These are phyloP conservation scores for Microcebus ravelobensis DNA, from an alignment of 2,113 vertebrate species.

Conservation along the genomic window DNA sequence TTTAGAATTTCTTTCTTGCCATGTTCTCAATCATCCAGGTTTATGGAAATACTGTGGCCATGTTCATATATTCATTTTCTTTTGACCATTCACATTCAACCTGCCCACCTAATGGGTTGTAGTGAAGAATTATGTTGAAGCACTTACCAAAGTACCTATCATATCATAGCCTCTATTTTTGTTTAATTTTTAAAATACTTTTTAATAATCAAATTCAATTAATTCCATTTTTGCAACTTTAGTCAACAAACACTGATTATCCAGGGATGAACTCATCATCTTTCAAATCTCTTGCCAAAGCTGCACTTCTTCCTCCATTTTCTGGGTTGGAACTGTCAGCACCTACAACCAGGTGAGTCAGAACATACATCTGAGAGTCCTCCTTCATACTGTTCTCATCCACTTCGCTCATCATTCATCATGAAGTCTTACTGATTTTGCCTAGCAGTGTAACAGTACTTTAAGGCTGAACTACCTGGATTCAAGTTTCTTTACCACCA, in stretches of 20 bases:
- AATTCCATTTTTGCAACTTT: neutral
- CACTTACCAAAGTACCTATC: neutral
- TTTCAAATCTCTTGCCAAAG: neutral
- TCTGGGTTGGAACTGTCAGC: neutral
- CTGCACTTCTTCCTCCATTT: neutral
- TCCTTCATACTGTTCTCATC: rapidly evolving
- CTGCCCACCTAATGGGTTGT: neutral
- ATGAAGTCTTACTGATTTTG: neutral
- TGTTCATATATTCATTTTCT: neutral
- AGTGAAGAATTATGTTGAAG: neutral
- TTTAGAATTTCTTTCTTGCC: neutral
- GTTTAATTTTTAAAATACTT: neutral
- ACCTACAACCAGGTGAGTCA: neutral
- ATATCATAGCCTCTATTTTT: neutral
- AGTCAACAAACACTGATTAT: neutral
- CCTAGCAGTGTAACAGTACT: neutral
- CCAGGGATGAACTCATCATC: neutral
- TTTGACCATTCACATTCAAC: neutral
- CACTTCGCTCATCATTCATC: neutral
- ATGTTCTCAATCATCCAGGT: neutral
- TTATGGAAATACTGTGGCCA: neutral
- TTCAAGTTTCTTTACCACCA: neutral
- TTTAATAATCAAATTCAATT: neutral
- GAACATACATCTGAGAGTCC: neutral
- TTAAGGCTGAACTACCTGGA: neutral